phyloP scores from a whole-genome alignment of 2,797 vertebrate genomes.

The Ctenopoma multispine region DNA sequence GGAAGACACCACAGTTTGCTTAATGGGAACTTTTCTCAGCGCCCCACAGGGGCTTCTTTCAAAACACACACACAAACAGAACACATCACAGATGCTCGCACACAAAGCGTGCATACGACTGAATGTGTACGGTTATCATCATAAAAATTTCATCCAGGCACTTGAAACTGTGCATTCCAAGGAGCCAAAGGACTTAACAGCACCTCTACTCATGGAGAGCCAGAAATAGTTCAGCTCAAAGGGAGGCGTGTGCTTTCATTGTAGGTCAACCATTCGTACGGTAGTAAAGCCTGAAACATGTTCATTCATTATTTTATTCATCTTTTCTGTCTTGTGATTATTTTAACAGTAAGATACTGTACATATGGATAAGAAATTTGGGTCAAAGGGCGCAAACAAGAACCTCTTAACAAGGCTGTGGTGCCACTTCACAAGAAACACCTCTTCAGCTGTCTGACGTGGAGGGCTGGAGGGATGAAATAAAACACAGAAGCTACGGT shows the following conservation, averaged over 20 bases:
- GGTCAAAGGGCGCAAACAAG: too few species aligned
- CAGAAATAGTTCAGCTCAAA: neutral
- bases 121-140: neutral
- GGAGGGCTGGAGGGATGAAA: neutral
- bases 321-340: too few species aligned
- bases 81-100: constrained; percentile 10
- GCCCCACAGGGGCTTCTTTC: constrained; percentile 15
- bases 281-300: neutral
- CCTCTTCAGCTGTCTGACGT: neutral
- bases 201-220: neutral
- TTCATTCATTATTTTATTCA: neutral
- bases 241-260: neutral
- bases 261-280: neutral
- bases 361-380: too few species aligned
- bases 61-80: constrained; percentile 28
- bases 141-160: constrained; percentile 5
- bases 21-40: constrained; percentile 36
- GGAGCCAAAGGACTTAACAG: neutral
- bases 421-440: too few species aligned
- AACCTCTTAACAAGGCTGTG: neutral
- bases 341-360: neutral
- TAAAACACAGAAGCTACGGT: too few species aligned
- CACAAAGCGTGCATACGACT: too few species aligned
- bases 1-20: constrained; percentile 17
- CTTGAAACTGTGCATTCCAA: neutral